Base-by-base conservation (phyloP, 1,140 invertebrate genomes). In the Tetraneura akinire region DNA sequence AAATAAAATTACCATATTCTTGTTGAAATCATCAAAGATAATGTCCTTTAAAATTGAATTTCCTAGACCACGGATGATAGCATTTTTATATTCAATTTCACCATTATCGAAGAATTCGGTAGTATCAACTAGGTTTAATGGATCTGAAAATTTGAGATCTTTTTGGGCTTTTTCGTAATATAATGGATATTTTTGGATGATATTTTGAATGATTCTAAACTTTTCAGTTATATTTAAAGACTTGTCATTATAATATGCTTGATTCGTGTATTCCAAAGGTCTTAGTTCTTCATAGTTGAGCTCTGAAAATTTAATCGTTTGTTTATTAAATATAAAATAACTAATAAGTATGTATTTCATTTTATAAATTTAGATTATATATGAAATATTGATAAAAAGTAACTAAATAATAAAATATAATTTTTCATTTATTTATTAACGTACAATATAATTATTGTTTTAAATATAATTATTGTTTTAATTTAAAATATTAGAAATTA, bases 281-380 rank as follows among this genome's bases (percentile, higher is more conserved):
- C 21, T 66, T 9, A 66, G 4, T 8, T 23, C 62, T n/a, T 66
- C 62, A 9, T 66, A 66, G 2, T 37, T 42, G n/a, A 66, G 13
- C 21, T 66, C 62, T 66, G n/a, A 2, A 66, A 55, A 66, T n/a
- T 37, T 64, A 64, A 64, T 26, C 16, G n/a, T 62, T 4, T 37
- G 3, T 37, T 4, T 8, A 37, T 37, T 3, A 37, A 37, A 37
- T 37, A 37, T 37, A 37, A n/a, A n/a, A n/a, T n/a, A n/a, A n/a
- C n/a, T n/a, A n/a, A n/a, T n/a, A n/a, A n/a, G n/a, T n/a, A n/a
- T n/a, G n/a, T n/a, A n/a, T n/a, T n/a, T n/a, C n/a, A n/a, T n/a
- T n/a, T n/a, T n/a, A n/a, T n/a, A n/a, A n/a, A n/a, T n/a, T n/a
- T n/a, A n/a, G n/a, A n/a, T n/a, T n/a, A n/a, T n/a, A n/a, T n/a